Percentiles rank a stretch among this genome's conserved stretches.
Evolutionary conservation across 2,888 invertebrate species (phyloP).

Genomic region (Callinectes sapidus): DNA sequence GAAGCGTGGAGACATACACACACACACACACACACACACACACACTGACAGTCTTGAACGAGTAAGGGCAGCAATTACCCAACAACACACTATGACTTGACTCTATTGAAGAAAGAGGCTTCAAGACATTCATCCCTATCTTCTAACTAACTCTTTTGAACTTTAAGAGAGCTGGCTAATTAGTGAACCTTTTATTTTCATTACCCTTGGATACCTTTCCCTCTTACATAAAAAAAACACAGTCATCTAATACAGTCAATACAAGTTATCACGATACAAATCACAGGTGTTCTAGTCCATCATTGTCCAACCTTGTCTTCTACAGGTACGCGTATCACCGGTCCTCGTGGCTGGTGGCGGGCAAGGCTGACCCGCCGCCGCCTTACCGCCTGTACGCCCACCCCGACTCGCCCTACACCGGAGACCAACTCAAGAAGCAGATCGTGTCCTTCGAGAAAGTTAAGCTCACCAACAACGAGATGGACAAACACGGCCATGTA

Average conservation of each 20-base stretch:
- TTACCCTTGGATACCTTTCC: too few species aligned
- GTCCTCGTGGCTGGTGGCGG: slow-evolving; percentile 88
- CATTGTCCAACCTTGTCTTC: background rate
- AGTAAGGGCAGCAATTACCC: background rate
- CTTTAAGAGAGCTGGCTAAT: too few species aligned
- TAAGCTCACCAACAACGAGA: slow-evolving; percentile 89
- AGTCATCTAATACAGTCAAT: background rate
- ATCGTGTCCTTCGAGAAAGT: slow-evolving; percentile 89
- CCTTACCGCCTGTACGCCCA: slow-evolving; percentile 85
- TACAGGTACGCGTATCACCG: slow-evolving; percentile 89
- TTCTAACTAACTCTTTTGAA: too few species aligned
- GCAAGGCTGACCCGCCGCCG: slow-evolving; percentile 86
- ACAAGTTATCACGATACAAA: background rate
- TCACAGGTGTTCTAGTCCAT: background rate
- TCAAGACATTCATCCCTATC: too few species aligned
- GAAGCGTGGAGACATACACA: background rate
- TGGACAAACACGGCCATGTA: slow-evolving; percentile 86
- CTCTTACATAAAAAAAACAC: too few species aligned
- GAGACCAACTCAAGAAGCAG: slow-evolving; percentile 86
- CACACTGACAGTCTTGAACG: background rate
- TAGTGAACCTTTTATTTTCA: too few species aligned
- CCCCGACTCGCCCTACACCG: slow-evolving; percentile 88
- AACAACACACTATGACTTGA: too few species aligned
- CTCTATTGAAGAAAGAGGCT: too few species aligned
- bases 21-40: slow-evolving; percentile 19